Evolutionary conservation across 2,113 vertebrate species (phyloP), one percentile per base, ranked within the genome.

Genomic region (Scatophagus argus): DNA sequence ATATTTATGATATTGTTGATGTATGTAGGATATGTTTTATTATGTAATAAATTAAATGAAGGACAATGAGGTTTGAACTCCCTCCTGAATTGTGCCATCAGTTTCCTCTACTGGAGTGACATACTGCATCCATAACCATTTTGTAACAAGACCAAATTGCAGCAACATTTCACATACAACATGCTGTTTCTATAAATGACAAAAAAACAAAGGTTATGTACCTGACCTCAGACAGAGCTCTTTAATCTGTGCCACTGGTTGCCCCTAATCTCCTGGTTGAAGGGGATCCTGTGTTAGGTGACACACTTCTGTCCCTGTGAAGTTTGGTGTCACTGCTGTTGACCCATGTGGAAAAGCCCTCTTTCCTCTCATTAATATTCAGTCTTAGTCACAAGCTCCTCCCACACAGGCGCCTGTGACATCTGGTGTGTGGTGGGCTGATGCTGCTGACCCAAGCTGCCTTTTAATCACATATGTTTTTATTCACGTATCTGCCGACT

Each of bases 231-330:
- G 54, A 83, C 80, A n/a, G 81, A 82, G 78, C 83, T 52, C 25
- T 69, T 72, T 79, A 85, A 91, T 89, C 83, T 85, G 82, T 81
- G 78, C 60, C 79, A 31, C 43, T 29, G 70, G 14, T 66, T 58
- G 68, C 36, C 89, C 86, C 74, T 93, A 90, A 94, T 94, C 93
- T 88, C 49, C 52, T 34, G 19, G 36, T 72, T 36, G n/a, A 80
- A 77, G 74, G 46, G 75, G 51, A 38, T 62, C 63, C 43, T 2
- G 27, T 39, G 68, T 82, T 39, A 66, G 85, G 69, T 69, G 83
- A 83, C 89, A 91, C 85, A 89, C 84, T 89, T 90, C 52, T 71
- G 62, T 70, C 63, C 74, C 70, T 79, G 71, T 83, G 79, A 91
- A 89, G 87, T 82, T 72, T 14, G 54, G 14, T 76, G 84, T 72